These are phyloP conservation scores for Oryzaephilus surinamensis DNA, from an alignment of 1,140 invertebrate species.

Conservation along the genomic window DNA sequence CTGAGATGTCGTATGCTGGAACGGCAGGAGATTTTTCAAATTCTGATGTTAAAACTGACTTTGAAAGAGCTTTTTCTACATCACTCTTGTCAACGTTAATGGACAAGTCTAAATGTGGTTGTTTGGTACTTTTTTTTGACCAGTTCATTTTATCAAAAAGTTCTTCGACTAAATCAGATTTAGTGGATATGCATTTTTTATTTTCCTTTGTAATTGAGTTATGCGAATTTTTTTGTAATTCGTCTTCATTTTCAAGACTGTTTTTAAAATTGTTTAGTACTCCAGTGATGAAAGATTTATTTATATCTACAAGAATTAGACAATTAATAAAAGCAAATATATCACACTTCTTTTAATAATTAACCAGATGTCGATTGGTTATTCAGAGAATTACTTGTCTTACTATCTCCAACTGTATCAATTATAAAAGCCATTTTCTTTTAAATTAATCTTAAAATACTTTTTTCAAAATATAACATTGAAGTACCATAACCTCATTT, in stretches of 20 bases:
- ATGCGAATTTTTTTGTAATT: conserved; percentile 10
- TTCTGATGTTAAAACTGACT: conserved; percentile 51
- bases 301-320: no score
- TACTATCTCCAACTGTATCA: conserved; percentile 26
- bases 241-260: conserved; percentile 3
- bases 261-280: conserved; percentile 17
- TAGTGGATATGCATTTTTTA: no score
- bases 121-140: conserved; percentile 13
- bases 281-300: no score
- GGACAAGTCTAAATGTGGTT: conserved; percentile 31
- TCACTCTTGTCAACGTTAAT: conserved; percentile 35
- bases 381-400: conserved; percentile 2
- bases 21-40: conserved; percentile 54
- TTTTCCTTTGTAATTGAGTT: conserved; percentile 8
- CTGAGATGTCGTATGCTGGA: conserved; percentile 48
- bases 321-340: no score
- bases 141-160: conserved; percentile 8
- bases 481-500: no score
- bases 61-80: conserved; percentile 48
- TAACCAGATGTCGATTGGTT: conserved; percentile 10
- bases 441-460: no score
- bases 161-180: conserved; percentile 2
- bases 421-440: conserved; percentile 36
- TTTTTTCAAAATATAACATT: no score
- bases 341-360: conserved; percentile 6